Evolutionary conservation across 2,888 invertebrate species (phyloP).

Genomic region (Acronicta psi): DNA sequence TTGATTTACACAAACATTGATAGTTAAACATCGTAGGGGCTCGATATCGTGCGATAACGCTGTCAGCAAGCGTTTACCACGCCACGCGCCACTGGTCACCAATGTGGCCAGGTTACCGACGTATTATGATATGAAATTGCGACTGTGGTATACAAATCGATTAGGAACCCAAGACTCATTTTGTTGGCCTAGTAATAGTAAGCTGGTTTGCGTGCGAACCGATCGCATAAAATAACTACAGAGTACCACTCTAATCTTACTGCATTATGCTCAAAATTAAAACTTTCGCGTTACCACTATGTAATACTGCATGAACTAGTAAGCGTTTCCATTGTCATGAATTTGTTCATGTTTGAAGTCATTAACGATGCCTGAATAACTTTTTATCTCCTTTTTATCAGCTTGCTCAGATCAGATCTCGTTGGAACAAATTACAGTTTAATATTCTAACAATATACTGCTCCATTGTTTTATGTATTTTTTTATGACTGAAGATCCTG

Average conservation of each 20-base stretch:
- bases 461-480: no score
- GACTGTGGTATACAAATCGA: constrained; percentile 39
- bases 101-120: constrained; percentile 34
- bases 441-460: no score
- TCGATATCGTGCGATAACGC: constrained; percentile 43
- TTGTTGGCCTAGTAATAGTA: constrained; percentile 39
- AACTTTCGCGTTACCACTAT: constrained; percentile 26
- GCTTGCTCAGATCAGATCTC: background rate
- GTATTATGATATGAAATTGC: constrained; percentile 25
- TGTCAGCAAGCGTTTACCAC: constrained; percentile 34
- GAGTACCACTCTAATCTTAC: constrained; percentile 8
- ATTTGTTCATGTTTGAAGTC: constrained; percentile 7
- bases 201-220: constrained; percentile 20
- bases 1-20: constrained; percentile 25
- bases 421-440: no score
- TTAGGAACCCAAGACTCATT: constrained; percentile 45
- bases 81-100: constrained; percentile 37
- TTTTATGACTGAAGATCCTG: no score
- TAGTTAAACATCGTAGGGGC: constrained; percentile 25
- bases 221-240: constrained; percentile 18
- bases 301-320: constrained; percentile 8
- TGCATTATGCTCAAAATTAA: constrained; percentile 7
- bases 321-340: constrained; percentile 7
- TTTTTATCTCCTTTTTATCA: constrained; percentile 12
- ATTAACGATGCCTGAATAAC: constrained; percentile 4